Conservation (phyloP, 1,140 invertebrate genomes). For the Lepidostoma basale region DNA sequence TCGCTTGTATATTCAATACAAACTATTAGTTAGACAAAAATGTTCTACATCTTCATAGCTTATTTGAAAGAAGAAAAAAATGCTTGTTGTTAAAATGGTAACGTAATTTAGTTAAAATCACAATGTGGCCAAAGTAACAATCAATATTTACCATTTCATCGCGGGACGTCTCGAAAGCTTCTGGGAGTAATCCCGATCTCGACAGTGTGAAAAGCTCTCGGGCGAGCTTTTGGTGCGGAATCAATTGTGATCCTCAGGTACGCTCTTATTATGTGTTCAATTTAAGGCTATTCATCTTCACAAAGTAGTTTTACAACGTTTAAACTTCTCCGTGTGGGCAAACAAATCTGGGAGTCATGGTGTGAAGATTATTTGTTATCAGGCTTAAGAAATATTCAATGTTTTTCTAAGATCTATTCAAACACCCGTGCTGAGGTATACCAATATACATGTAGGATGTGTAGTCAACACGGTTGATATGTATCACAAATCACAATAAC, state of each 20-base stretch:
- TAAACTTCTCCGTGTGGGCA: slow-evolving; percentile 15
- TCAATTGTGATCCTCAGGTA: slow-evolving; percentile 14
- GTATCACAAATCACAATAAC: too few species aligned
- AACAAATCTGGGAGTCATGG: slow-evolving; percentile 5
- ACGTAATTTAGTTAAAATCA: neutral
- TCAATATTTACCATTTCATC: slow-evolving; percentile 4
- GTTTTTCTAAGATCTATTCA: too few species aligned
- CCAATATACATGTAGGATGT: too few species aligned
- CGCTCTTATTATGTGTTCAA: slow-evolving; percentile 6
- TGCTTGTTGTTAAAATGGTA: neutral
- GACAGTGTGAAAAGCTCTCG: neutral
- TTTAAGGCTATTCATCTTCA: slow-evolving; percentile 2
- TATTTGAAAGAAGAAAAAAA: too few species aligned
- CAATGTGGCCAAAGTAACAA: slow-evolving; percentile 12
- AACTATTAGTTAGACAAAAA: too few species aligned
- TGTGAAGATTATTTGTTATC: slow-evolving; percentile 16
- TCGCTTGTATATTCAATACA: too few species aligned
- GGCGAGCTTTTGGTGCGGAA: neutral
- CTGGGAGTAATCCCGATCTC: neutral
- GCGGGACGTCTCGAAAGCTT: neutral
- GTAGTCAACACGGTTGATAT: too few species aligned
- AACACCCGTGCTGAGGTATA: too few species aligned
- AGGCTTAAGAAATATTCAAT: neutral
- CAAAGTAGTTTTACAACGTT: neutral
- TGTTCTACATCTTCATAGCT: too few species aligned